Evolutionary conservation across 2,888 invertebrate genomes (phyloP).

Genomic region (Lathronympha strigana): DNA sequence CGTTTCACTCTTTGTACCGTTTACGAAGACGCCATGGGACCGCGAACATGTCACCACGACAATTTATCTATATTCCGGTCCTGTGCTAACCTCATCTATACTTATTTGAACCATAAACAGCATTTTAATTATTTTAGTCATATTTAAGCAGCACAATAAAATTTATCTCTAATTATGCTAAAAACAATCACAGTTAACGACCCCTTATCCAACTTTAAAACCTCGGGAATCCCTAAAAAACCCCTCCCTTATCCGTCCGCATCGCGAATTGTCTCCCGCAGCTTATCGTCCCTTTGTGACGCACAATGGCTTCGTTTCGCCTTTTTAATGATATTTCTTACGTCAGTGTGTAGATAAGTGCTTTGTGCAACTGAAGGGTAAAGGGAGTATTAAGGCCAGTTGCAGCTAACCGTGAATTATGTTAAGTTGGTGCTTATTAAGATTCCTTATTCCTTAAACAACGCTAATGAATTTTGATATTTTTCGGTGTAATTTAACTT

Average conservation of each 20-base stretch:
- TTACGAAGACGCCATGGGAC: no score
- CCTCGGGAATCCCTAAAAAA: slow-evolving; percentile 49
- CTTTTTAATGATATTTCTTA: slow-evolving; percentile 42
- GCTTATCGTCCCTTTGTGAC: slow-evolving; percentile 59
- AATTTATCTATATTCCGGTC: no score
- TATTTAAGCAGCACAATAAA: slow-evolving; percentile 6
- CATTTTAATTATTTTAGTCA: no score
- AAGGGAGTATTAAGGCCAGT: neutral
- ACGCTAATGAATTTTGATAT: no score
- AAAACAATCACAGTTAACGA: slow-evolving; percentile 26
- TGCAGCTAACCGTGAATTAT: neutral
- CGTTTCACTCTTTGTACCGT: no score
- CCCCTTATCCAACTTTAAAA: slow-evolving; percentile 44
- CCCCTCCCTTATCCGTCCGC: slow-evolving; percentile 46
- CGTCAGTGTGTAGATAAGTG: slow-evolving; percentile 30
- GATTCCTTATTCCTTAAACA: no score
- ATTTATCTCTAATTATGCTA: slow-evolving; percentile 25
- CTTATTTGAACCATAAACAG: no score
- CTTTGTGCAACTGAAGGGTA: slow-evolving; percentile 25
- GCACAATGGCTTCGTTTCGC: slow-evolving; percentile 40
- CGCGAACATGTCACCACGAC: no score
- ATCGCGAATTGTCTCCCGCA: slow-evolving; percentile 60
- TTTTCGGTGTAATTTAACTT: no score
- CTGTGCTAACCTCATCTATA: no score
- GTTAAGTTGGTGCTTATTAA: neutral